Base-by-base conservation (phyloP, 2,113 vertebrate species). In the Archocentrus centrarchus region DNA sequence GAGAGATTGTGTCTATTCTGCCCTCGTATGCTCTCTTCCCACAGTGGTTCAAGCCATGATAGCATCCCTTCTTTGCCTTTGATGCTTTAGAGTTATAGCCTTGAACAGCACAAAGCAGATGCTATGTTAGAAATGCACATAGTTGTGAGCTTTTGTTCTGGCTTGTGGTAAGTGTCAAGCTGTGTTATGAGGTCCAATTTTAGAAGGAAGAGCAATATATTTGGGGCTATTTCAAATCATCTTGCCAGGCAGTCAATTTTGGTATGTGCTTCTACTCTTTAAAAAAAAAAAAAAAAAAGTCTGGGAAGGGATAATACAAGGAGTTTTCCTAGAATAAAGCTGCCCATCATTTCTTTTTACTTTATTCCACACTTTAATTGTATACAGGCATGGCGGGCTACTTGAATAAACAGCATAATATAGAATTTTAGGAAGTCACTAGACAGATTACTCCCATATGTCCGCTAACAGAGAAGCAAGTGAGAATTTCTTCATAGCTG, bases 61-160 rank as follows among this genome's bases (percentile, higher is more conserved):
- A 80, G 35, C 60, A 57, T 41, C 75, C 81, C 44, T 59, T 76
- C 27, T 59, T 59, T 86, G 20, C 83, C 84, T 88, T 90, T 92
- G 86, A 92, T 86, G 80, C 85, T 82, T 30, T 32, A 41, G 82
- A 92, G 90, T 89, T 87, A 87, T 47, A 58, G 75, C 90, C 84
- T 76, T 84, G 59, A 91, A 89, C 68, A 30, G 41, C 35, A 27
- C 82, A 89, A 63, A 91, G 81, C 89, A 92, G 89, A 86, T 80
- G 86, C 79, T 24, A 11, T 86, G 89, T 90, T 89, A 85, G 61
- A 86, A 44, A 68, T 47, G 85, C 73, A 62, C 82, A 86, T 84
- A 88, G 79, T 63, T 89, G 59, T n/a, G 1, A 17, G 63, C 76
- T 82, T 92, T 89, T 92, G 87, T 91, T 91, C 88, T 85, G 89